Percentiles rank a stretch among this genome's conserved stretches.
Evolutionary conservation across 64 coral and sea anemone species (phyloP).

Genomic region (Pocillopora verrucosa): DNA sequence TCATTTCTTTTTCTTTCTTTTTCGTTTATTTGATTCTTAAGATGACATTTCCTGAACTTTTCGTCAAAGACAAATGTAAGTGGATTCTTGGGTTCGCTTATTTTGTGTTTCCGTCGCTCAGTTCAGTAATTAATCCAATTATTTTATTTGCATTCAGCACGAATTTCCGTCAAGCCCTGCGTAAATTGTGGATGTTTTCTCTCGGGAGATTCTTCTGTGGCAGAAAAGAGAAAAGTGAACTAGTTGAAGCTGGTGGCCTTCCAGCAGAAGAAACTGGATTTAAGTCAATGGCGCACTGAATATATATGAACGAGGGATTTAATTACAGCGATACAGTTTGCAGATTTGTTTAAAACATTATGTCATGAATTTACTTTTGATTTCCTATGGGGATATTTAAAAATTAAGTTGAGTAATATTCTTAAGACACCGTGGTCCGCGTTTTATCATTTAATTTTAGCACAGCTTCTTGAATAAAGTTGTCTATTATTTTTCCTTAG

Average conservation of each 20-base stretch:
- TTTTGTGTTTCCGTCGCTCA: neutral
- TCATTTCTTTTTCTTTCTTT: neutral
- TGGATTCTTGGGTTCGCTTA: neutral
- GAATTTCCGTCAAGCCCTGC: neutral
- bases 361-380: too few species aligned
- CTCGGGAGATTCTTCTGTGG: neutral
- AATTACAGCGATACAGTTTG: too few species aligned
- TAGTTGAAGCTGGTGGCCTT: neutral
- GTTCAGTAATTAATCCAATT: neutral
- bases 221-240: neutral
- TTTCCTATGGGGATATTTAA: too few species aligned
- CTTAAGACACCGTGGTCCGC: too few species aligned
- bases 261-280: neutral
- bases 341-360: too few species aligned
- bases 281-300: too few species aligned
- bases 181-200: neutral
- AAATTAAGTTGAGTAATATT: too few species aligned
- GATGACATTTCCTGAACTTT: neutral
- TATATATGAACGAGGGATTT: too few species aligned
- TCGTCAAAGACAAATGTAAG: neutral
- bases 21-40: neutral
- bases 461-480: too few species aligned
- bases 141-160: constrained; percentile 31
- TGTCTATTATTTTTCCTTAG: too few species aligned
- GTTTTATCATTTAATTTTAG: too few species aligned